Conservation (phyloP, 2,113 vertebrate species). For the Aythya baeri region DNA sequence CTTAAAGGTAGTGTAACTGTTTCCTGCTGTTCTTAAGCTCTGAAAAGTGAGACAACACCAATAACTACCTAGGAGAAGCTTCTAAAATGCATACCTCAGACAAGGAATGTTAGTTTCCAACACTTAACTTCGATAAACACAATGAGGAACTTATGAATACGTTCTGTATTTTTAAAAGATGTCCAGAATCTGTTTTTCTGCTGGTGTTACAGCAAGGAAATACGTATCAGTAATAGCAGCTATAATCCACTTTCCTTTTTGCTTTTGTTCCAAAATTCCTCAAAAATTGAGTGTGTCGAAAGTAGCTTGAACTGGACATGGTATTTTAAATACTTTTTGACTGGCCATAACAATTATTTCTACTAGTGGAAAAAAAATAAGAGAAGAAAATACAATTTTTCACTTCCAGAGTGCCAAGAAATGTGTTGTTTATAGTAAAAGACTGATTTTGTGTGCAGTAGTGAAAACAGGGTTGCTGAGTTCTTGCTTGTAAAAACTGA, state of each 20-base stretch:
- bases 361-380: conserved; percentile 29
- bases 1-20: not conserved
- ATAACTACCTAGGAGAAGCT: not conserved
- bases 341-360: conserved; percentile 27
- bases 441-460: not conserved
- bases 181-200: not conserved
- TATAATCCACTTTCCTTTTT: conserved; percentile 10
- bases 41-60: not conserved
- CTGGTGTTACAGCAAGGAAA: conserved; percentile 5
- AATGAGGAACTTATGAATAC: not conserved
- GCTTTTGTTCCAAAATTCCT: conserved; percentile 49
- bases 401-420: conserved; percentile 37
- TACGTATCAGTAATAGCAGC: not conserved
- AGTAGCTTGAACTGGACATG: conserved; percentile 32
- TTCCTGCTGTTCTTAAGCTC: not conserved
- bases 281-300: conserved; percentile 21
- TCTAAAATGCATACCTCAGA: not conserved
- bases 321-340: conserved; percentile 41
- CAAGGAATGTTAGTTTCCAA: not conserved
- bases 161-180: not conserved
- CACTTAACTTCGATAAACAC: not conserved
- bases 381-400: conserved; percentile 14
- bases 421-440: conserved; percentile 19
- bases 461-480: not conserved
- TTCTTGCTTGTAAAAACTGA: not conserved